phyloP scores from a whole-genome alignment of 2,797 vertebrate genomes.

The Uromys caudimaculatus region DNA sequence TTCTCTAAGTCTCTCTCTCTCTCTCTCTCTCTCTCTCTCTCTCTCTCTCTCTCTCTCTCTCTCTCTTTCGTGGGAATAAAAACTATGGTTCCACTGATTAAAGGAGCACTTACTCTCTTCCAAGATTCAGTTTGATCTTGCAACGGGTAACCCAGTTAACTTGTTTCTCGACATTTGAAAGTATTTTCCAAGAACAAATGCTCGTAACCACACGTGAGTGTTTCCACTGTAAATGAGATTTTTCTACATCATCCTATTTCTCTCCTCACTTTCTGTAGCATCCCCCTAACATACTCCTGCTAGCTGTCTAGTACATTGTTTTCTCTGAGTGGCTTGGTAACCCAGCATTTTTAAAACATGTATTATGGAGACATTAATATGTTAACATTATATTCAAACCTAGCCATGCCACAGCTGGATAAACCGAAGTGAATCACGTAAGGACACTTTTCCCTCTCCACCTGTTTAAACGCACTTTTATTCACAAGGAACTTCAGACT shows the following conservation, averaged over 20 bases:
- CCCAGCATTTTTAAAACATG: neutral
- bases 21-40: too few species aligned
- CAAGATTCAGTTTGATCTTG: conserved; percentile 22
- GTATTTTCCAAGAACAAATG: neutral
- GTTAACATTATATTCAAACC: conserved; percentile 30
- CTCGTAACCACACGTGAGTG: neutral
- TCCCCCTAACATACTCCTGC: neutral
- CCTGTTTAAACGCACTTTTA: neutral
- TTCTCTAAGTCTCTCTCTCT: neutral
- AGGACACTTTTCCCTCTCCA: neutral
- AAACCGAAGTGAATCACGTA: neutral
- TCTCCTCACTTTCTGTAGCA: neutral
- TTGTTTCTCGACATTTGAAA: neutral
- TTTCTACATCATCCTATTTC: neutral
- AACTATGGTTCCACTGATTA: neutral
- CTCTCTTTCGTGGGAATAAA: too few species aligned
- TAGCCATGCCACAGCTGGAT: neutral
- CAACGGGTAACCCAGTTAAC: neutral
- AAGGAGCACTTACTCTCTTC: neutral
- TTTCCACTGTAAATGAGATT: neutral
- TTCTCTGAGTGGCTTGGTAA: neutral
- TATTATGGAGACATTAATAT: neutral
- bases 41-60: neutral
- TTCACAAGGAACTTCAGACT: neutral
- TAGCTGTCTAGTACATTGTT: neutral